Evolutionary conservation across 2,113 vertebrate genomes (phyloP), one percentile per base, ranked within the genome.

Genomic region (Delphinus delphis): DNA sequence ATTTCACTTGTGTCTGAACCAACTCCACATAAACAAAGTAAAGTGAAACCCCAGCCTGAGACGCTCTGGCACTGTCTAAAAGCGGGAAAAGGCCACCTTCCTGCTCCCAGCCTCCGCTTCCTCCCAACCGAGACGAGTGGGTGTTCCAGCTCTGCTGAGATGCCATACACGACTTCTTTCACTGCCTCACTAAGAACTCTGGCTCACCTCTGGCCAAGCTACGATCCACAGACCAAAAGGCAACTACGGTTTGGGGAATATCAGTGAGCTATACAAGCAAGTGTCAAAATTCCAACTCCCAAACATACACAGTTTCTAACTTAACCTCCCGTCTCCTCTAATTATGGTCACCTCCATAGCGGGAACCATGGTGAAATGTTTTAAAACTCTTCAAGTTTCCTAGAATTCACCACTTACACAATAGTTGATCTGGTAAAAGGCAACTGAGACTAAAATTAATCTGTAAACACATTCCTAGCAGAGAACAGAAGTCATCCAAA

Each of bases 61-160:
- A 90, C 28, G 53, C 62, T 82, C 50, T 60, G 85, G 94, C 76
- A 95, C 33, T 90, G 55, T 67, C 65, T 94, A 86, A 95, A 95
- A 96, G 63, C 28, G 93, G 77, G 18, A 87, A 93, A 63, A 94
- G 86, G 23, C 73, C 47, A 21, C 60, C 88, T 84, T 81, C 10
- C 81, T 91, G 81, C 92, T 73, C 87, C 79, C 71, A 81, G 33
- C 33, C 41, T 94, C 88, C 95, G 95, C 96, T 97, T 98, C 97
- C 90, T 94, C 44, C 67, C 63, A 86, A 44, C 85, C 88, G 88
- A 98, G 97, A 98, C 90, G 33, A 95, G 95, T 95, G 96, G 93
- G 96, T 74, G 90, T 74, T 23, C 31, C 36, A 85, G 70, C 41
- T 50, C 36, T 92, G 63, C 67, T 58, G 53, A 81, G 41, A 58